Percentiles rank a stretch among this genome's conserved stretches.
phyloP scores from a whole-genome alignment of 1,140 invertebrate genomes.

The Drosophila parabipectinata region DNA sequence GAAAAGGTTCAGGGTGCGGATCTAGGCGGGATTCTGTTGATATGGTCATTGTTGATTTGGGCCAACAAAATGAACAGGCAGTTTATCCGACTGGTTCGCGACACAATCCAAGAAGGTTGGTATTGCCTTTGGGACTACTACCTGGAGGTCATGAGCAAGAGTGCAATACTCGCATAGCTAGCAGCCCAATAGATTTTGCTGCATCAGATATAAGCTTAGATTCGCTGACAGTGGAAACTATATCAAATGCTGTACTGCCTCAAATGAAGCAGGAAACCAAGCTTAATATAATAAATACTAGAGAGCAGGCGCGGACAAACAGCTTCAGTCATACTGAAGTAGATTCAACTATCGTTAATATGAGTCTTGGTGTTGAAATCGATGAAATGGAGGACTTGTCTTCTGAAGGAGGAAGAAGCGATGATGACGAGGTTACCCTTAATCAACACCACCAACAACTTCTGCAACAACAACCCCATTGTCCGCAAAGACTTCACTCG shows the following conservation, averaged over 20 bases:
- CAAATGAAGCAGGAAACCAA: constrained; percentile 71
- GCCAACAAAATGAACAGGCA: constrained; percentile 63
- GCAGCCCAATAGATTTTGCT: constrained; percentile 67
- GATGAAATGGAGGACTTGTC: constrained; percentile 62
- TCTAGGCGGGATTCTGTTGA: constrained; percentile 80
- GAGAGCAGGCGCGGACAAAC: constrained; percentile 1
- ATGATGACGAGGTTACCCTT: constrained; percentile 69
- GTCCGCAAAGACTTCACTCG: constrained; percentile 23
- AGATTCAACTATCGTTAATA: constrained; percentile 42
- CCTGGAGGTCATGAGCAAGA: constrained; percentile 46
- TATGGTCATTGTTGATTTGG: constrained; percentile 85
- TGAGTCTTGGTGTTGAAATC: constrained; percentile 17
- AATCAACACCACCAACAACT: constrained; percentile 75
- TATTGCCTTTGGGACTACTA: constrained; percentile 41
- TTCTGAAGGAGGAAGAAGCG: constrained; percentile 49
- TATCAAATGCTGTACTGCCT: constrained; percentile 23
- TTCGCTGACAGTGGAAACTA: constrained; percentile 47
- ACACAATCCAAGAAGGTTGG: constrained; percentile 52
- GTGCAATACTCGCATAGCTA: constrained; percentile 27
- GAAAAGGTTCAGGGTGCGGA: constrained; percentile 4
- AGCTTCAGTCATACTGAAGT: constrained; percentile 30
- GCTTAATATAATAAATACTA: constrained; percentile 54
- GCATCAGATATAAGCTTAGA: constrained; percentile 68
- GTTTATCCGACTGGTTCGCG: constrained; percentile 73
- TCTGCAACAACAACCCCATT: constrained; percentile 45